These are phyloP conservation scores for Neostethus bicornis DNA, from an alignment of 2,797 vertebrate genomes.

Conservation along the genomic window DNA sequence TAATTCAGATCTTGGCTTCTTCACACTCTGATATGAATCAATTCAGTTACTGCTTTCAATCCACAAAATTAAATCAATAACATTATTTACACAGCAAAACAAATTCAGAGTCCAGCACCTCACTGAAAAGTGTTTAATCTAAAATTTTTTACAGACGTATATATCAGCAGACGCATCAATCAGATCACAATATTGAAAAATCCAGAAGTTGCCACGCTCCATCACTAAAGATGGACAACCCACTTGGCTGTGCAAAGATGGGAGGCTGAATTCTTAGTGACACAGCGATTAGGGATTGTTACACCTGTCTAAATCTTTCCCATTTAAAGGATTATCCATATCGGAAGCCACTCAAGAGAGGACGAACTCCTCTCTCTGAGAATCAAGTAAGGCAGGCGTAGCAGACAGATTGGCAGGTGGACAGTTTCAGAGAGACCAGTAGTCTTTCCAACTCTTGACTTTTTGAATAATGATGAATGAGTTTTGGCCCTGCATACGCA, in stretches of 20 bases:
- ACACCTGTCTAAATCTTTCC: constrained; percentile 67
- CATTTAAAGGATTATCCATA: constrained; percentile 63
- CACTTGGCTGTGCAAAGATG: constrained; percentile 17
- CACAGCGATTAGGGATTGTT: constrained; percentile 70
- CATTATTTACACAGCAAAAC: too few relatives aligned
- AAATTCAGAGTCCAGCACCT: too few relatives aligned
- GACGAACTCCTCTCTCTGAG: constrained; percentile 32
- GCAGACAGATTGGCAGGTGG: constrained; percentile 58
- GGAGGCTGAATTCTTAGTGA: constrained; percentile 60
- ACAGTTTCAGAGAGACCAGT: constrained; percentile 58
- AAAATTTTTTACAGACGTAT: too few relatives aligned
- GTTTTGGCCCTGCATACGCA: constrained; percentile 40
- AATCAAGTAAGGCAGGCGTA: constrained; percentile 39
- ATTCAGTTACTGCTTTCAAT: too few relatives aligned
- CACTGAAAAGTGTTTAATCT: too few relatives aligned
- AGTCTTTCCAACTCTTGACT: constrained; percentile 34
- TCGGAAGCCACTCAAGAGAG: constrained; percentile 45
- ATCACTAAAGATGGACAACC: constrained; percentile 26
- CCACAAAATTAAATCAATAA: too few relatives aligned
- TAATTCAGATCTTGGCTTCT: too few relatives aligned
- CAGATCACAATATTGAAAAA: constrained; percentile 32
- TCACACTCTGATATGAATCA: too few relatives aligned
- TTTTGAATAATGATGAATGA: constrained; percentile 59
- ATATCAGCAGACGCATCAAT: constrained; percentile 36
- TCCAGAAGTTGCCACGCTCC: constrained; percentile 24